Evolutionary conservation across 2,797 vertebrate species (phyloP), one percentile per base, ranked within the genome.

Genomic region (Ibycter americanus): DNA sequence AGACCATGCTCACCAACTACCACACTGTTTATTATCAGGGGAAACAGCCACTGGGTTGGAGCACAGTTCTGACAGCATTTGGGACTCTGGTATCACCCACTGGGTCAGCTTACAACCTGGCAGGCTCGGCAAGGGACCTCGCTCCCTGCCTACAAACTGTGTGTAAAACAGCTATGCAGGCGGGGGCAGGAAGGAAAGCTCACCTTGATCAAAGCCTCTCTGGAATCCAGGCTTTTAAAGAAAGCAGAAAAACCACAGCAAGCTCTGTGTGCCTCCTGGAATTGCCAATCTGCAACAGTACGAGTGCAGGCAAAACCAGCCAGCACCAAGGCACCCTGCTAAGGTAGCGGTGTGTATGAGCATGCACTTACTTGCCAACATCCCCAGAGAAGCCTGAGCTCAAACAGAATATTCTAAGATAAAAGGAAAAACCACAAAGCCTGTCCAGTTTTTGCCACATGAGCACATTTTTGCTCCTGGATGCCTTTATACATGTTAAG

Each of bases 91-190:
- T 4, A 0, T 70, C 63, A 59, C 15, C 9, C 6, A 12, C 19
- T 2, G 25, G 56, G 49, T 67, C 73, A 83, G 72, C 9, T 81
- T 65, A 36, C 54, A 78, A 22, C 27, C 65, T 34, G 61, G 25
- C 59, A 71, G 15, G 5, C 20, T 65, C 31, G 22, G n/a, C 65
- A 72, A 46, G 36, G 13, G 49, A 71, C 20, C 26, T 46, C 0
- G 0, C n/a, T 55, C 52, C 32, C 22, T 23, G 2, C 6, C 46
- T 76, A 51, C 0, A 0, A 36, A 51, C 40, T 21, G 26, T 15
- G 10, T n/a, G 46, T 42, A n/a, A 61, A 87, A 58, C 36, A 89
- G 61, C 32, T 42, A 17, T 0, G 15, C 20, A n/a, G 25, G 52
- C 19, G 15, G 47, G 61, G 40, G 20, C 36, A 55, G 73, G 29